phyloP scores from a whole-genome alignment of 2,113 vertebrate genomes.

The Choloepus hoffmanni region DNA sequence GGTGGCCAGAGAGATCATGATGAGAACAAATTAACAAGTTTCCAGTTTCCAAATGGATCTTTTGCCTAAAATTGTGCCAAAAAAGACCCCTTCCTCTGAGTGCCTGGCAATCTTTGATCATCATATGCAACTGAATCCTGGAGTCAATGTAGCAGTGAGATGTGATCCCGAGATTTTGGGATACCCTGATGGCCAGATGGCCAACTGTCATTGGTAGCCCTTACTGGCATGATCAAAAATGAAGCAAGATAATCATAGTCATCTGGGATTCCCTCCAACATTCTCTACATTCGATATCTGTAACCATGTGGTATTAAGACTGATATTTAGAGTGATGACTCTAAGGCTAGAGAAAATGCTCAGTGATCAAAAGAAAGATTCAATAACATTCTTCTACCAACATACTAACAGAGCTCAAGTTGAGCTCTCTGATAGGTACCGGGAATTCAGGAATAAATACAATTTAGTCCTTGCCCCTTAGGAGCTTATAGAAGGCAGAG shows the following conservation, averaged over 20 bases:
- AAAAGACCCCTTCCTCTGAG: background rate
- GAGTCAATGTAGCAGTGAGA: background rate
- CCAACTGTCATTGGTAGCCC: background rate
- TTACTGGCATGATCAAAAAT: background rate
- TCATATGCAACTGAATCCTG: background rate
- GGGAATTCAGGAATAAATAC: background rate
- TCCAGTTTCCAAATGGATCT: background rate
- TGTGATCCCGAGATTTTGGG: background rate
- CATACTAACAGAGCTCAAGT: background rate
- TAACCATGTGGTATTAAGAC: conserved; percentile 1
- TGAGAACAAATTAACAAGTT: background rate
- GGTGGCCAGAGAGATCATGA: background rate
- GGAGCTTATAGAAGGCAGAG: background rate
- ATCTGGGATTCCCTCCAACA: background rate
- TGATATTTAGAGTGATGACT: conserved; percentile 1
- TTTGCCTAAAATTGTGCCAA: background rate
- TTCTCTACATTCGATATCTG: background rate
- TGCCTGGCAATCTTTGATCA: background rate
- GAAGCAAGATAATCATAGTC: background rate
- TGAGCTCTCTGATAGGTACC: background rate
- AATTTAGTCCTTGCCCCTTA: background rate
- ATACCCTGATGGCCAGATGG: background rate
- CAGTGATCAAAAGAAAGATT: conserved; percentile 3
- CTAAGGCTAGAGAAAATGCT: conserved; percentile 13
- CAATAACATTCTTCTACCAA: background rate